Conservation (phyloP, 2,113 vertebrate species). For the Onychostruthus taczanowskii region DNA sequence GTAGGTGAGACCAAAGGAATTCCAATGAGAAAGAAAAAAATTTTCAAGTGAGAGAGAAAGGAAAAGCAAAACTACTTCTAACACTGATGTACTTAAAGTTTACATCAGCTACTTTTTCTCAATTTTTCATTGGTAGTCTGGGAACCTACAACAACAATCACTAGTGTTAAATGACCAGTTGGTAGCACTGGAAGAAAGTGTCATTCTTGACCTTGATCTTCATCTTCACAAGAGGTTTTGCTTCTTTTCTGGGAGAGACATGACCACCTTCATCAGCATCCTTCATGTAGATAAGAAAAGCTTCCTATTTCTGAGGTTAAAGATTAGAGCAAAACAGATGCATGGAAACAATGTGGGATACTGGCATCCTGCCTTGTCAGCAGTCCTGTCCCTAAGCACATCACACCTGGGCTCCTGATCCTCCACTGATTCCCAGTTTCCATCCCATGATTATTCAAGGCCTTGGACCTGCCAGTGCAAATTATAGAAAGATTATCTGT, state of each 20-base stretch:
- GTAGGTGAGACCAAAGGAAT: not conserved
- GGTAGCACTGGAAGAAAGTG: not conserved
- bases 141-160: not conserved
- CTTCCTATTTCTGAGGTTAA: not conserved
- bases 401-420: not conserved
- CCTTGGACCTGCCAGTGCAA: not conserved
- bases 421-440: not conserved
- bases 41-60: not conserved
- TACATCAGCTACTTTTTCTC: not conserved
- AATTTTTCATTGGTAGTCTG: not conserved
- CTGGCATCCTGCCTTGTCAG: not conserved
- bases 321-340: not conserved
- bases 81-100: not conserved
- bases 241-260: not conserved
- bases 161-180: not conserved
- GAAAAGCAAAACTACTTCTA: not conserved
- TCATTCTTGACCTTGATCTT: not conserved
- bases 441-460: not conserved
- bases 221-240: not conserved
- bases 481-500: not conserved
- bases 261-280: not conserved
- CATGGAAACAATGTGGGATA: not conserved
- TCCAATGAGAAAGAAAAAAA: not conserved
- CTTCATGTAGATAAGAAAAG: not conserved
- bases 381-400: not conserved